These are phyloP conservation scores for Elysia crispata DNA, from an alignment of 2,888 invertebrate genomes.

Conservation along the genomic window DNA sequence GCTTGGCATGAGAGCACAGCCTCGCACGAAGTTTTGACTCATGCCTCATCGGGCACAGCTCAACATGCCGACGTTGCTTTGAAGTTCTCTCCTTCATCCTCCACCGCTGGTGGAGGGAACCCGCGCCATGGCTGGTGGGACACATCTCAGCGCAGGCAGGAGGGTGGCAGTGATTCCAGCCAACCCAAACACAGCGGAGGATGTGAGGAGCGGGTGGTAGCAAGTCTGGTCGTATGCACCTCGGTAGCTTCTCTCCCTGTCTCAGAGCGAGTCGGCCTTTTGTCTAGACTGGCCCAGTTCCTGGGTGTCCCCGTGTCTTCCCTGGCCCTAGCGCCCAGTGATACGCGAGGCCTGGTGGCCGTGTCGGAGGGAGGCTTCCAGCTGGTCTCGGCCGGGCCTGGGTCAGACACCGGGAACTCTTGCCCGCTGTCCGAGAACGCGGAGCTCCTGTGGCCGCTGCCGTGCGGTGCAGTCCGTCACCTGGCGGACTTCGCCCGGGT, in stretches of 20 bases:
- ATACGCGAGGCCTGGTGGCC: conserved; percentile 40
- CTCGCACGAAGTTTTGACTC: neutral
- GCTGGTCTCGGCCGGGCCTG: conserved; percentile 55
- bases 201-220: conserved; percentile 39
- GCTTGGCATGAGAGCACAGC: neutral
- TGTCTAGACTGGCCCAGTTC: conserved; percentile 53
- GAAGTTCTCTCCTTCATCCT: neutral
- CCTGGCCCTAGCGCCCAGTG: conserved; percentile 44
- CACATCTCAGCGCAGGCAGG: no score
- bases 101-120: no score
- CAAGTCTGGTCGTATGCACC: conserved; percentile 52
- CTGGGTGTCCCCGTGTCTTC: conserved; percentile 45
- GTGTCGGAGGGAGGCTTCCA: conserved; percentile 43
- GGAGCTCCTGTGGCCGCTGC: conserved; percentile 54
- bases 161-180: no score
- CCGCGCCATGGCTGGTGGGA: no score
- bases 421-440: conserved; percentile 44
- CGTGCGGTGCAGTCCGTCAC: conserved; percentile 51
- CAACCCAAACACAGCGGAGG: conserved; percentile 20
- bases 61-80: neutral
- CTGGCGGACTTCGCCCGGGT: conserved; percentile 52
- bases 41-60: neutral
- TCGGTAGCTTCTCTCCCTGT: conserved; percentile 43
- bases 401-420: conserved; percentile 28
- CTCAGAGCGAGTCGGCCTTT: conserved; percentile 39